phyloP scores from a whole-genome alignment of 2,888 invertebrate genomes.

The Alsophila aescularia region DNA sequence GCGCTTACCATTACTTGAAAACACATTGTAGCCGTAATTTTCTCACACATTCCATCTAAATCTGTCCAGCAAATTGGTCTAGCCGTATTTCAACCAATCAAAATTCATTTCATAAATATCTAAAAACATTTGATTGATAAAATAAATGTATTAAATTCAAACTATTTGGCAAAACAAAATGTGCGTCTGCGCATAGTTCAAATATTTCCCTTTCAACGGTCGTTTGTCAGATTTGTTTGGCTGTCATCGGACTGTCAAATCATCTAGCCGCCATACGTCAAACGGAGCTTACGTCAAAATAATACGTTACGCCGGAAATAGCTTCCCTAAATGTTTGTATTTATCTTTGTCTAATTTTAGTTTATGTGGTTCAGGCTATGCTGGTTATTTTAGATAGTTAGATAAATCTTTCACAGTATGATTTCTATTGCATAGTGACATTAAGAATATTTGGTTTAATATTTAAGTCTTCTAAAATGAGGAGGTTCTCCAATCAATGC shows the following conservation, averaged over 20 bases:
- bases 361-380: slow-evolving; percentile 20
- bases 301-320: slow-evolving; percentile 46
- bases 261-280: slow-evolving; percentile 52
- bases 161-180: slow-evolving; percentile 23
- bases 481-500: too few species aligned
- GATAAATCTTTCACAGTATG: slow-evolving; percentile 12
- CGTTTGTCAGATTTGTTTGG: slow-evolving; percentile 38
- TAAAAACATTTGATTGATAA: slow-evolving; percentile 24
- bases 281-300: slow-evolving; percentile 50
- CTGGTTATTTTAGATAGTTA: slow-evolving; percentile 20
- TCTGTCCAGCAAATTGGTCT: slow-evolving; percentile 4
- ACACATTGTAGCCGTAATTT: too few species aligned
- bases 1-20: too few species aligned
- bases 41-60: neutral
- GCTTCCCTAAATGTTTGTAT: slow-evolving; percentile 40
- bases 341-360: slow-evolving; percentile 40
- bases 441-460: too few species aligned
- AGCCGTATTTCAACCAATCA: slow-evolving; percentile 18
- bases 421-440: neutral
- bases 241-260: slow-evolving; percentile 53
- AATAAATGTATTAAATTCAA: slow-evolving; percentile 17
- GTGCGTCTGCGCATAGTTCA: slow-evolving; percentile 18
- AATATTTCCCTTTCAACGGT: slow-evolving; percentile 36
- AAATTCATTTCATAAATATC: slow-evolving; percentile 7
- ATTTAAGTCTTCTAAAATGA: too few species aligned